Percentiles rank a stretch among this genome's conserved stretches.
Conservation (phyloP, 2,888 invertebrate species). For the Ornithoptera alexandrae region DNA sequence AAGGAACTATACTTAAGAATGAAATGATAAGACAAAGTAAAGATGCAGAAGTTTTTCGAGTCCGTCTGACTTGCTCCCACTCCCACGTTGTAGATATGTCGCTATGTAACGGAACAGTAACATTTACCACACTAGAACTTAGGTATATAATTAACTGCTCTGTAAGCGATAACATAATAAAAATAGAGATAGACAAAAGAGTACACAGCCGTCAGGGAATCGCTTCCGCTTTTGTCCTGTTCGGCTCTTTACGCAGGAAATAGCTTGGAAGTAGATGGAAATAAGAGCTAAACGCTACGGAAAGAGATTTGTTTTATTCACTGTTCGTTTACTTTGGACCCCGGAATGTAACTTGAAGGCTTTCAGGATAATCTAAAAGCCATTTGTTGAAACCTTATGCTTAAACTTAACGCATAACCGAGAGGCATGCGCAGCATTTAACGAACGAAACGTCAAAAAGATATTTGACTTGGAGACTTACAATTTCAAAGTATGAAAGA, state of each 20-base stretch:
- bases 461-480: too few relatives aligned
- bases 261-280: conserved; percentile 70
- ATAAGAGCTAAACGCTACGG: conserved; percentile 71
- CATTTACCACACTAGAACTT: background rate
- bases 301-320: conserved; percentile 75
- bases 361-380: background rate
- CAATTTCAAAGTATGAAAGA: too few relatives aligned
- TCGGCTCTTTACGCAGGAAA: conserved; percentile 57
- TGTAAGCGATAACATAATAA: background rate
- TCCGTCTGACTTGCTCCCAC: too few relatives aligned
- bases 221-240: conserved; percentile 35
- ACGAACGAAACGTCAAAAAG: too few relatives aligned
- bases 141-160: background rate
- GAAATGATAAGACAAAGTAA: too few relatives aligned
- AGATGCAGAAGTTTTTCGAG: too few relatives aligned
- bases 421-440: too few relatives aligned
- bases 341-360: background rate
- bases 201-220: background rate
- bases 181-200: background rate
- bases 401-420: too few relatives aligned
- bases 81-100: too few relatives aligned
- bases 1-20: too few relatives aligned
- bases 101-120: background rate
- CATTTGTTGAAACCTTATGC: too few relatives aligned
- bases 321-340: conserved; percentile 38